A percentile compares a stretch with the other conserved stretches of the same genome.
phyloP scores from a whole-genome alignment of 2,797 vertebrate genomes.

The Lepilemur septentrionalis region DNA sequence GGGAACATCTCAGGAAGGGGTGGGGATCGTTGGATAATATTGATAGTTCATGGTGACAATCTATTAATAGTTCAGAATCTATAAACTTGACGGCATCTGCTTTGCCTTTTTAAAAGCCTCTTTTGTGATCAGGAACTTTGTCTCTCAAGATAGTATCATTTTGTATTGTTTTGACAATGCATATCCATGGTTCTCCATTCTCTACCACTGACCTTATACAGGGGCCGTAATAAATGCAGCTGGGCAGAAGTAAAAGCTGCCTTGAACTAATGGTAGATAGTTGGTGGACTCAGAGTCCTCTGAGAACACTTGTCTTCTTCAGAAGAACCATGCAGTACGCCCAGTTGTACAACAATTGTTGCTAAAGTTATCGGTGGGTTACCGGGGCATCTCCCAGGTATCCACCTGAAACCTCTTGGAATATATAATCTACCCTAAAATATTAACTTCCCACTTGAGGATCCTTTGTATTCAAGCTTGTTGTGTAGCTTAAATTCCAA shows the following conservation, averaged over 20 bases:
- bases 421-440: no score
- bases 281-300: no score
- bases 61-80: background rate
- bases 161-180: background rate
- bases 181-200: background rate
- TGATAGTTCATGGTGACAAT: background rate
- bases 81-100: background rate
- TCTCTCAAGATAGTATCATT: background rate
- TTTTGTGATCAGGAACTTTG: background rate
- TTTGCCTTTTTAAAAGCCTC: conserved; percentile 9
- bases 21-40: background rate
- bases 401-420: no score
- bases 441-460: no score
- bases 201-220: background rate
- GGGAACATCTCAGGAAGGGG: background rate
- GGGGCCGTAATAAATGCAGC: background rate
- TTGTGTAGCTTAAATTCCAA: no score
- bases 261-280: background rate
- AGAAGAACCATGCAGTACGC: no score
- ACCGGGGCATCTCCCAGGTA: no score
- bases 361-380: no score
- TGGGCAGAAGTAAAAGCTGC: background rate
- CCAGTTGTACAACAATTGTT: no score
- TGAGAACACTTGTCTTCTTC: no score
- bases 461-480: no score